Evolutionary conservation across 2,888 invertebrate genomes (phyloP).

Genomic region (Dynastes hyllus): DNA sequence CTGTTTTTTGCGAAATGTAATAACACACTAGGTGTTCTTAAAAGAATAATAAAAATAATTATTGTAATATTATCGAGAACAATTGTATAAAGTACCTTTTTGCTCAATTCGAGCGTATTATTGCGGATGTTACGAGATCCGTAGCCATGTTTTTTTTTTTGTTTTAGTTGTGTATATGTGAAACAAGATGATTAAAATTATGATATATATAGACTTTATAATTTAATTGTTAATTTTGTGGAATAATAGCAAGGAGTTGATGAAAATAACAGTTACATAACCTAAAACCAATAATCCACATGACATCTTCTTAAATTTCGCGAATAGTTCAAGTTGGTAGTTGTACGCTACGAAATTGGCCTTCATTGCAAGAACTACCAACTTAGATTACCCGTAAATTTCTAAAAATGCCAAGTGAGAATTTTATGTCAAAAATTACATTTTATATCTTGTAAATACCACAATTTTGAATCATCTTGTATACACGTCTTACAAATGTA

Average conservation of each 20-base stretch:
- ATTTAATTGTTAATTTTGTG: background rate
- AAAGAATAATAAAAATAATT: slow-evolving; percentile 44
- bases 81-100: slow-evolving; percentile 63
- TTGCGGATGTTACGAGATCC: slow-evolving; percentile 51
- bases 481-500: slow-evolving; percentile 36
- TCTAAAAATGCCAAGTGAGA: too few species aligned
- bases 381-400: too few species aligned
- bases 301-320: too few species aligned
- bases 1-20: slow-evolving; percentile 65
- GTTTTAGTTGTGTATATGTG: slow-evolving; percentile 44
- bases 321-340: too few species aligned
- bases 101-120: slow-evolving; percentile 37
- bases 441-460: slow-evolving; percentile 16
- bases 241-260: background rate
- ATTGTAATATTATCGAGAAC: slow-evolving; percentile 53
- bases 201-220: slow-evolving; percentile 42
- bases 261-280: too few species aligned
- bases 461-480: slow-evolving; percentile 27
- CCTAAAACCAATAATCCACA: too few species aligned
- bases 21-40: slow-evolving; percentile 69
- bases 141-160: slow-evolving; percentile 57
- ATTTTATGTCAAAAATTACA: background rate
- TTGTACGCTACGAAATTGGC: too few species aligned
- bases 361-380: too few species aligned
- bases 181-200: slow-evolving; percentile 34